These are phyloP conservation scores for Andrena haemorrhoa DNA, from an alignment of 2,888 invertebrate genomes.

Conservation along the genomic window DNA sequence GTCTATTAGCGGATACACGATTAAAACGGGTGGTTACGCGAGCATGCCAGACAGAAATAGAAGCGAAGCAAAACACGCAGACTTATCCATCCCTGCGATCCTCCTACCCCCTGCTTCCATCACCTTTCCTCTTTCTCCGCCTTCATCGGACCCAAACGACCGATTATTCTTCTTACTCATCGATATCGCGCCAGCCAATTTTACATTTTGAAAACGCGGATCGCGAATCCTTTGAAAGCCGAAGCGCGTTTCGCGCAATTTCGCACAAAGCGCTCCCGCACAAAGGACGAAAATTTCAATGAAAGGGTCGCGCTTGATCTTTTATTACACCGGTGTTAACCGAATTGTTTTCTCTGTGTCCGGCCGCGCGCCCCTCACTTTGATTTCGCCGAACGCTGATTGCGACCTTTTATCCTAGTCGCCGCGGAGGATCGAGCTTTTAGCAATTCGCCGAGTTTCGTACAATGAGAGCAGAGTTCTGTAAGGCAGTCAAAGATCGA, in stretches of 20 bases:
- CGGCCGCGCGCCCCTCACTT: background rate
- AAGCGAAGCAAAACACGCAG: slow-evolving; percentile 77
- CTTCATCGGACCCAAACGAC: background rate
- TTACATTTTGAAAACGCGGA: background rate
- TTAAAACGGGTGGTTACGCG: slow-evolving; percentile 80
- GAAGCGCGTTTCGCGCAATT: background rate
- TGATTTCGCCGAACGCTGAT: background rate
- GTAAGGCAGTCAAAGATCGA: background rate
- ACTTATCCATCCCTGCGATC: slow-evolving; percentile 52
- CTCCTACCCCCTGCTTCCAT: slow-evolving; percentile 9
- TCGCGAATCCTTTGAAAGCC: background rate
- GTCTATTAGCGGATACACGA: slow-evolving; percentile 73
- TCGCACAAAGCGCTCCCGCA: background rate
- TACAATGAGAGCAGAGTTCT: background rate
- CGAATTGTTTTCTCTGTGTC: background rate
- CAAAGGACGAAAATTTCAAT: background rate
- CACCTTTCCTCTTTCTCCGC: slow-evolving; percentile 14
- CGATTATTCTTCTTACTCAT: background rate
- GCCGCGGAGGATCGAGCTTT: too few species aligned
- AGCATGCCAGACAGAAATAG: slow-evolving; percentile 79
- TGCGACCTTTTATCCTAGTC: too few species aligned
- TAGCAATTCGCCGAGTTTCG: background rate
- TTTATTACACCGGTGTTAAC: background rate
- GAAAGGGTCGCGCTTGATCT: background rate
- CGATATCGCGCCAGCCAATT: background rate